A percentile compares a stretch with the other conserved stretches of the same genome.
These are phyloP conservation scores for Rhinoraja longicauda DNA, from an alignment of 2,797 vertebrate species.

Conservation along the genomic window DNA sequence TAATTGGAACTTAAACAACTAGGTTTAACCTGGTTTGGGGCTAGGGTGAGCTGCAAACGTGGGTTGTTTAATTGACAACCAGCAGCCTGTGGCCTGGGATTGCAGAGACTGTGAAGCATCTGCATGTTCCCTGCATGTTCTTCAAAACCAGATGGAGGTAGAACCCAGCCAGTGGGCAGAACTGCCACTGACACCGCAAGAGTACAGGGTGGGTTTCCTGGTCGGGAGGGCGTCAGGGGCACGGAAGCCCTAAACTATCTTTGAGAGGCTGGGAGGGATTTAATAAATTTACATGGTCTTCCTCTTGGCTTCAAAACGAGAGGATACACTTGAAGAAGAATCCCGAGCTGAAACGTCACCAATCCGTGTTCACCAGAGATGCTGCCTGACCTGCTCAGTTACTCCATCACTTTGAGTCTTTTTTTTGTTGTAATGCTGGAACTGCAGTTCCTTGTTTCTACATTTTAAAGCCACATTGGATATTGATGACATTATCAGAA, in stretches of 20 bases:
- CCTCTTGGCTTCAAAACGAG: background rate
- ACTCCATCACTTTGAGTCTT: too few relatives aligned
- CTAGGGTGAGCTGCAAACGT: background rate
- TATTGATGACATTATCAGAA: background rate
- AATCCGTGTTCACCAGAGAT: too few relatives aligned
- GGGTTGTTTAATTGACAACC: too few relatives aligned
- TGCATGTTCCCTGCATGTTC: background rate
- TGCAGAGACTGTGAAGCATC: background rate
- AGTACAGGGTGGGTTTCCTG: background rate
- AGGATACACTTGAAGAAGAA: background rate
- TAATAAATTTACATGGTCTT: background rate
- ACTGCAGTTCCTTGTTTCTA: too few relatives aligned
- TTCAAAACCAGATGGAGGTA: background rate
- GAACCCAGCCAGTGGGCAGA: background rate
- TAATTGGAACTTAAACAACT: background rate
- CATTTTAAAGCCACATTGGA: background rate
- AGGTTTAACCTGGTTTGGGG: background rate
- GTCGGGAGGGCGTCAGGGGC: background rate
- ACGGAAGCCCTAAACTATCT: background rate
- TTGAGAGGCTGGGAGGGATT: background rate
- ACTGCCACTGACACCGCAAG: background rate
- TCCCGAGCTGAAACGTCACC: too few relatives aligned
- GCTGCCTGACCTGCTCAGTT: too few relatives aligned
- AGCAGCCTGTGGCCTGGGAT: background rate
- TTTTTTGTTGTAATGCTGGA: too few relatives aligned